Evolutionary conservation across 1,140 invertebrate species (phyloP).

Genomic region (Musca vetustissima): DNA sequence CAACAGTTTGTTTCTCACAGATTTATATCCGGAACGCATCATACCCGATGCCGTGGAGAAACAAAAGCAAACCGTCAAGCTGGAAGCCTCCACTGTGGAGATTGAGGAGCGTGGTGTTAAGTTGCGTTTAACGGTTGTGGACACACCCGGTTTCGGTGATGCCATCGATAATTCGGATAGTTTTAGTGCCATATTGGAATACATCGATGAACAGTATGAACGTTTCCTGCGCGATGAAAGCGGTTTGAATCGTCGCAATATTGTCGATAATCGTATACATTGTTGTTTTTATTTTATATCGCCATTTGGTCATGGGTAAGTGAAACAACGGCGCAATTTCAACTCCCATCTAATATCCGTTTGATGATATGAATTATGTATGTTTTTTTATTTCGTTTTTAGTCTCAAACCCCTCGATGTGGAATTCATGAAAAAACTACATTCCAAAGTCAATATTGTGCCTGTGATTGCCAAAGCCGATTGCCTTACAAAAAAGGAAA

Average conservation of each 20-base stretch:
- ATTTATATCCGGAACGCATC: slow-evolving; percentile 87
- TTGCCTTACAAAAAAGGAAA: slow-evolving; percentile 95
- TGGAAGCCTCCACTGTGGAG: slow-evolving; percentile 90
- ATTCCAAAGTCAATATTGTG: slow-evolving; percentile 98
- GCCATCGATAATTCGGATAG: slow-evolving; percentile 97
- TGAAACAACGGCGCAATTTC: slow-evolving; percentile 16
- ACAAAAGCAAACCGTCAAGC: slow-evolving; percentile 84
- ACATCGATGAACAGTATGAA: slow-evolving; percentile 94
- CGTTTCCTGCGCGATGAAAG: slow-evolving; percentile 88
- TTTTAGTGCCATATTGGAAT: slow-evolving; percentile 86
- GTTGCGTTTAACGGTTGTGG: slow-evolving; percentile 85
- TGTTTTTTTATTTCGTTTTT: slow-evolving; percentile 32
- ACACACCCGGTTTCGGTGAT: slow-evolving; percentile 98
- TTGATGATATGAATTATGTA: not conserved
- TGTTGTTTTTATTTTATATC: slow-evolving; percentile 99
- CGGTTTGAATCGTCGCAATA: slow-evolving; percentile 87
- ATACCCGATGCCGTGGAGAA: slow-evolving; percentile 88
- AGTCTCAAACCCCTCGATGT: slow-evolving; percentile 88
- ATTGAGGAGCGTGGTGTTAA: slow-evolving; percentile 93
- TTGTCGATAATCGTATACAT: slow-evolving; percentile 90
- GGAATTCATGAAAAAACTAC: slow-evolving; percentile 98
- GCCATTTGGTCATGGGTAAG: slow-evolving; percentile 93
- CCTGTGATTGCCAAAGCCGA: slow-evolving; percentile 99
- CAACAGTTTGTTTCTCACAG: slow-evolving; percentile 96
- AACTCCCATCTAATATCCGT: not conserved